Percentiles rank a stretch among this genome's conserved stretches.
Evolutionary conservation across 2,797 vertebrate genomes (phyloP).

Genomic region (Poeciliopsis gracilis): DNA sequence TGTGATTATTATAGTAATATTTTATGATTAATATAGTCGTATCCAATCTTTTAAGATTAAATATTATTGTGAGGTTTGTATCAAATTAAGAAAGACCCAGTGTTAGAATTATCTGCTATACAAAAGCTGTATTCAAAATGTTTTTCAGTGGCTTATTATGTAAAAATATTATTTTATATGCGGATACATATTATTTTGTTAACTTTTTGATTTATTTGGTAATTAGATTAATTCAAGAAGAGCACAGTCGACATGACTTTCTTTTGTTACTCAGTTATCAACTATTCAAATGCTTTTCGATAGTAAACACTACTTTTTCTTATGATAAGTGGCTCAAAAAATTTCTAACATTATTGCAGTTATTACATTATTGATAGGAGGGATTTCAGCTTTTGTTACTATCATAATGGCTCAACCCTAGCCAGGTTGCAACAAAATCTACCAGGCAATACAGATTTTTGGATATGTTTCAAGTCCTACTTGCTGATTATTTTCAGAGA

Average conservation of each 20-base stretch:
- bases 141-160: neutral
- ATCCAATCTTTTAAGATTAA: neutral
- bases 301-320: neutral
- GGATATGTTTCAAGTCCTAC: neutral
- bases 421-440: neutral
- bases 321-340: neutral
- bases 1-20: no score
- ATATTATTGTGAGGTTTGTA: neutral
- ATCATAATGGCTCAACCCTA: neutral
- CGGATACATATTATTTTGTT: neutral
- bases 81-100: no score
- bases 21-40: neutral
- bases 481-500: neutral
- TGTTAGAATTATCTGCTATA: no score
- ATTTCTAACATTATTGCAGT: neutral
- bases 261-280: neutral
- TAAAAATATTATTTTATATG: neutral
- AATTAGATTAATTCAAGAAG: neutral
- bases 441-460: neutral
- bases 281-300: neutral
- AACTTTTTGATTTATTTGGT: neutral
- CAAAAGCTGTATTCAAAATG: neutral
- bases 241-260: neutral
- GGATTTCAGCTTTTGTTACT: neutral
- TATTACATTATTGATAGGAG: neutral